These are phyloP conservation scores for Troilus luridus DNA, from an alignment of 2,888 invertebrate genomes.

Conservation along the genomic window DNA sequence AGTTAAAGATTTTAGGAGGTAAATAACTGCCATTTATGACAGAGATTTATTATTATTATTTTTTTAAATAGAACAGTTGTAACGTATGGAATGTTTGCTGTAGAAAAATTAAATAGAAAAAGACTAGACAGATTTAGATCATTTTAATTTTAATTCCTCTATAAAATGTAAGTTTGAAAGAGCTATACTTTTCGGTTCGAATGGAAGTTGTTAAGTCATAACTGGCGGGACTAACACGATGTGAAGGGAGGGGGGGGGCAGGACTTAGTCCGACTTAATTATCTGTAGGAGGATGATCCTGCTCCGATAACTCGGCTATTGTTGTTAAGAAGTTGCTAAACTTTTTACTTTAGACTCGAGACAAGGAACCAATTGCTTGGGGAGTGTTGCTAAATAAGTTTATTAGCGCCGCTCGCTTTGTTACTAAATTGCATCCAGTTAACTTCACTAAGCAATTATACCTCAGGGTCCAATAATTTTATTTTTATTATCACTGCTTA, in stretches of 20 bases:
- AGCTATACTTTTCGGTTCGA: neutral
- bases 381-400: slow-evolving; percentile 34
- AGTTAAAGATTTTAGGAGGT: too few relatives aligned
- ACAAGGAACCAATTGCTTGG: neutral
- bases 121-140: neutral
- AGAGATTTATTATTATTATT: too few relatives aligned
- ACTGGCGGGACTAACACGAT: neutral
- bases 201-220: slow-evolving; percentile 31
- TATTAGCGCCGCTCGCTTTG: neutral
- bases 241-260: neutral
- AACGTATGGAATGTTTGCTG: neutral
- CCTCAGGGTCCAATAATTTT: neutral
- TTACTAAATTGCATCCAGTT: neutral
- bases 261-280: neutral
- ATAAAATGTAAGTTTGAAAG: neutral
- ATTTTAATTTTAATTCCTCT: neutral
- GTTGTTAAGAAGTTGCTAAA: neutral
- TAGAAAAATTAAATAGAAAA: neutral
- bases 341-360: slow-evolving; percentile 8
- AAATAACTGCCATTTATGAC: too few relatives aligned
- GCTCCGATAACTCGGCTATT: neutral
- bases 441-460: neutral
- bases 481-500: neutral
- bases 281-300: slow-evolving; percentile 1
- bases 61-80: too few relatives aligned